Percentiles rank a stretch among this genome's conserved stretches.
Evolutionary conservation across 2,888 invertebrate genomes (phyloP).

Genomic region (Mactromeris polynyma): DNA sequence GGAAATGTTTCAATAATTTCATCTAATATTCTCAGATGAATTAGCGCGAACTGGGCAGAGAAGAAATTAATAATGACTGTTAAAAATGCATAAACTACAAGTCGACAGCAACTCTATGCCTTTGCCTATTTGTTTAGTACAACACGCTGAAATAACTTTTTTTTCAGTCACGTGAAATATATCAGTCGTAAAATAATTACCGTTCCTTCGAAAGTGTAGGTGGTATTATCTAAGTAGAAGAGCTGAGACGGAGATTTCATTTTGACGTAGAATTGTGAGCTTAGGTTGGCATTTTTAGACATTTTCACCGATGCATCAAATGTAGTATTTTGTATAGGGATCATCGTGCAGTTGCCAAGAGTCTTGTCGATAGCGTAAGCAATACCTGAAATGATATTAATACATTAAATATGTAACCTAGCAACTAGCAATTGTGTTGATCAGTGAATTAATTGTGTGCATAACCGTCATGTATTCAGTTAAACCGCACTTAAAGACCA

Average conservation of each 20-base stretch:
- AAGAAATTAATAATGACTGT: too few species aligned
- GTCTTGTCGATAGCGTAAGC: conserved; percentile 79
- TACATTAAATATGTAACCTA: neutral
- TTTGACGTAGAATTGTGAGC: conserved; percentile 60
- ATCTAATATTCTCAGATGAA: too few species aligned
- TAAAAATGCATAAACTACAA: too few species aligned
- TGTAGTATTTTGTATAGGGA: conserved; percentile 74
- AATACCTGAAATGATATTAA: conserved; percentile 69
- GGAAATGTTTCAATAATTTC: too few species aligned
- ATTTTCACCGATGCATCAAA: conserved; percentile 72
- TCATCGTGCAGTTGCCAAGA: conserved; percentile 76
- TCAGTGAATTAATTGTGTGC: too few species aligned
- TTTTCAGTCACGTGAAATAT: too few species aligned
- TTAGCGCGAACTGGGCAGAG: too few species aligned
- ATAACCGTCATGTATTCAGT: neutral
- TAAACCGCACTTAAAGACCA: too few species aligned
- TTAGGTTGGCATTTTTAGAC: conserved; percentile 54
- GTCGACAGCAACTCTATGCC: too few species aligned
- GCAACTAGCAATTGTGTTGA: neutral
- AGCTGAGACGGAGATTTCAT: conserved; percentile 75
- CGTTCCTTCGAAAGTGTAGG: conserved; percentile 77
- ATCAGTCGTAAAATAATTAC: too few species aligned
- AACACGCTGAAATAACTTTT: too few species aligned
- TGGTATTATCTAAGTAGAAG: conserved; percentile 74
- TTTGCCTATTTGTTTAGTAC: too few species aligned